Conservation (phyloP, 2,797 vertebrate genomes). For the Clarias fuscus region DNA sequence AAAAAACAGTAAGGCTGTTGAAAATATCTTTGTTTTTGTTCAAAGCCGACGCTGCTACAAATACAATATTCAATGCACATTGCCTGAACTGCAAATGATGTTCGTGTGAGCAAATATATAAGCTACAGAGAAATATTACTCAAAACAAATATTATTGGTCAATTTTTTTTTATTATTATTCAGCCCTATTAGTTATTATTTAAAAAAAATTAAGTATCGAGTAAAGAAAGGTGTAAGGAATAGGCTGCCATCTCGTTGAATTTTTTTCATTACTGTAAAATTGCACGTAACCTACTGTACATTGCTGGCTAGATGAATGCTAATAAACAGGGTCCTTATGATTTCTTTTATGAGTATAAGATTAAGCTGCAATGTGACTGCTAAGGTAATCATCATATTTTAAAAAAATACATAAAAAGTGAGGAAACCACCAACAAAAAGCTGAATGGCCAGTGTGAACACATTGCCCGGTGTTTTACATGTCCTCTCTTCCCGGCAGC, state of each 20-base stretch:
- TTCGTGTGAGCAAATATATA: too few species aligned
- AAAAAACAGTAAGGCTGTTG: too few species aligned
- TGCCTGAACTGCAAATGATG: too few species aligned
- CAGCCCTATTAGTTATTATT: neutral
- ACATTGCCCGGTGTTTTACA: neutral
- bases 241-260: neutral
- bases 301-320: neutral
- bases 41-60: too few species aligned
- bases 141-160: too few species aligned
- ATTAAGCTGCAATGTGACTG: neutral
- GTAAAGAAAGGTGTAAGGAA: neutral
- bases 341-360: neutral
- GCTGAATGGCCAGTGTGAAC: neutral
- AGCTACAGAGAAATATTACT: too few species aligned
- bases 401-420: neutral
- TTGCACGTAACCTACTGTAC: too few species aligned
- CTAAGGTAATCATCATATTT: neutral
- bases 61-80: too few species aligned
- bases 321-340: neutral
- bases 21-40: too few species aligned
- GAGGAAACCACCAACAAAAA: neutral
- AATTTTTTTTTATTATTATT: too few species aligned
- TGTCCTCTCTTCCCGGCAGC: constrained; percentile 48
- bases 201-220: neutral
- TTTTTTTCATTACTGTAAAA: neutral